Base-by-base conservation (phyloP, 2,113 vertebrate genomes). In the Xerus inauris region DNA sequence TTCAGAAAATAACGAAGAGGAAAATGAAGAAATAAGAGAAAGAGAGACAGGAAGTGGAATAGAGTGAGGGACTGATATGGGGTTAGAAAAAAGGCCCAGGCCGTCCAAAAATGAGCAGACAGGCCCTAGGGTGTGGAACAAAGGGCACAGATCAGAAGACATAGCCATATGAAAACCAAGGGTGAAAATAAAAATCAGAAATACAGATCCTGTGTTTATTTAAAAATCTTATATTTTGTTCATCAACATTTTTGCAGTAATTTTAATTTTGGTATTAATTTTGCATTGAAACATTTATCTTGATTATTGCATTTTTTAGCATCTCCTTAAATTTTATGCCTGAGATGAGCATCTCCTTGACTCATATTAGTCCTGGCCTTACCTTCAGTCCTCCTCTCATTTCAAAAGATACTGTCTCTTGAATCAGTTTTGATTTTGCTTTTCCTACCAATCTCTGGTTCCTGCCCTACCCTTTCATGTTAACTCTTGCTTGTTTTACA, bases 51-150 rank as follows among this genome's bases (percentile, higher is more conserved):
- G 22, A 38, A 22, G 3, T 30, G 9, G 17, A 73, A 22, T 14
- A 51, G 10, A 6, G 24, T 45, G 26, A 38, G 12, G 20, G 14
- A 77, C 3, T 8, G 38, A 2, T 9, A 72, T 16, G 16, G 30
- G 87, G 16, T 32, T 24, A 22, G n/a, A 54, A 13, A 13, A 30
- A 64, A 24, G 7, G 9, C 54, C 8, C 13, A 42, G 19, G 11
- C 3, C 22, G 30, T 38, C n/a, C 51, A 30, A 11, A 28, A 40
- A 45, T 47, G n/a, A 47, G 38, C 6, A 22, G 57, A 5, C 0
- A 5, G 7, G 8, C 19, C 0, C 28, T 5, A 22, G n/a, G n/a
- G 30, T 13, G 2, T 12, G 11, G 28, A 28, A 9, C 2, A 11
- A 73, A 65, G 3, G 1, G 26, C 26, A 47, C 1, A 6, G 64